phyloP scores from a whole-genome alignment of 2,888 invertebrate genomes.

The Phaedon cochleariae region DNA sequence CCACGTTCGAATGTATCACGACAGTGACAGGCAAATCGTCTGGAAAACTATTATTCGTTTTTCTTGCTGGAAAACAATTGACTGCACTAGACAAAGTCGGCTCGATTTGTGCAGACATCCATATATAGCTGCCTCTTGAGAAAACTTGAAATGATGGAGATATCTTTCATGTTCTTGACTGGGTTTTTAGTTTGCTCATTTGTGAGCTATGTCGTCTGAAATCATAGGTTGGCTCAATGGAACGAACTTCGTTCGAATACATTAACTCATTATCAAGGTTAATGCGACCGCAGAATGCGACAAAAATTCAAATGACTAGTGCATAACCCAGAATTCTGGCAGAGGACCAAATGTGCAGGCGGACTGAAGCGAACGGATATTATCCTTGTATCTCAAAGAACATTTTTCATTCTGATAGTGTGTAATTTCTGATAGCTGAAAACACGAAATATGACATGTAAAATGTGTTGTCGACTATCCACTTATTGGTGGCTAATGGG shows the following conservation, averaged over 20 bases:
- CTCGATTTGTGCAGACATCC: background rate
- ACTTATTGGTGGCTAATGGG: too few species aligned
- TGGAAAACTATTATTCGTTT: background rate
- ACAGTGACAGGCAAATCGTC: background rate
- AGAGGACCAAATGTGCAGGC: slow-evolving; percentile 7
- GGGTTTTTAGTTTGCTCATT: too few species aligned
- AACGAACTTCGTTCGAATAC: background rate
- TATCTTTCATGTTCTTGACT: background rate
- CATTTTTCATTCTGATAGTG: slow-evolving; percentile 3
- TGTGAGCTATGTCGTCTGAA: too few species aligned
- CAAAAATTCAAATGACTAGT: slow-evolving; percentile 13
- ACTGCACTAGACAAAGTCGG: background rate
- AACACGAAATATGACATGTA: too few species aligned
- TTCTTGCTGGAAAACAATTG: background rate
- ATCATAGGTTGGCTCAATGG: too few species aligned
- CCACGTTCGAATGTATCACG: background rate
- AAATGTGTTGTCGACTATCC: too few species aligned
- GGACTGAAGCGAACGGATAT: background rate
- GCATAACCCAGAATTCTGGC: slow-evolving; percentile 10
- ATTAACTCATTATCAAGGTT: background rate
- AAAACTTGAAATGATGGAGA: background rate
- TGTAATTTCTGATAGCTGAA: background rate
- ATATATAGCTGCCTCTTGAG: background rate
- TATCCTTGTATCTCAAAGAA: background rate
- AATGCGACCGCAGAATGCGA: slow-evolving; percentile 5